phyloP scores from a whole-genome alignment of 1,140 invertebrate genomes.

The Theocolax elegans region DNA sequence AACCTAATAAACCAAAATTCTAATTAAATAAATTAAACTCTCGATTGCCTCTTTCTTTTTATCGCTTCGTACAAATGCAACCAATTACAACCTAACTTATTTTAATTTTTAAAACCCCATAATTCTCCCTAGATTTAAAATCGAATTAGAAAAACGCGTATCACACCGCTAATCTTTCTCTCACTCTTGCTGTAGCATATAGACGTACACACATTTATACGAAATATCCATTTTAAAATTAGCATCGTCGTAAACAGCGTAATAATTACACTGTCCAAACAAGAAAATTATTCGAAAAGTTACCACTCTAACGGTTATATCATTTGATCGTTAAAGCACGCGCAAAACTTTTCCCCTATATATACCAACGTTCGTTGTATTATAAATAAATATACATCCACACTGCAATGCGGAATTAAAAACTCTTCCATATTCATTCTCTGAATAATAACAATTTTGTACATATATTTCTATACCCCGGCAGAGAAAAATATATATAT shows the following conservation, averaged over 20 bases:
- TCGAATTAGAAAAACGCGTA: not conserved
- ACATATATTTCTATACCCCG: not conserved
- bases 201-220: too few relatives aligned
- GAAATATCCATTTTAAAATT: not conserved
- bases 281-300: slow-evolving; percentile 22
- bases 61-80: too few relatives aligned
- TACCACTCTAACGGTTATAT: not conserved
- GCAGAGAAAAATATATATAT: too few relatives aligned
- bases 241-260: slow-evolving; percentile 17
- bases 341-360: slow-evolving; percentile 1
- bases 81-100: too few relatives aligned
- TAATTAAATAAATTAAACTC: too few relatives aligned
- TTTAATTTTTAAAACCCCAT: too few relatives aligned
- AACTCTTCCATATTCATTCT: slow-evolving; percentile 26
- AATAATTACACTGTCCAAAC: slow-evolving; percentile 6
- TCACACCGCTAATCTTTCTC: not conserved
- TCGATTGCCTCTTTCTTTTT: too few relatives aligned
- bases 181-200: not conserved
- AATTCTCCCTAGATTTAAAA: too few relatives aligned
- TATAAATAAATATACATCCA: too few relatives aligned
- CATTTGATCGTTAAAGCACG: slow-evolving; percentile 29
- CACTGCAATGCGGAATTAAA: too few relatives aligned
- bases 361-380: too few relatives aligned
- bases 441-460: slow-evolving; percentile 35
- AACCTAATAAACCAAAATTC: too few relatives aligned